Conservation (phyloP, 2,113 vertebrate species). For the Lepisosteus oculatus region DNA sequence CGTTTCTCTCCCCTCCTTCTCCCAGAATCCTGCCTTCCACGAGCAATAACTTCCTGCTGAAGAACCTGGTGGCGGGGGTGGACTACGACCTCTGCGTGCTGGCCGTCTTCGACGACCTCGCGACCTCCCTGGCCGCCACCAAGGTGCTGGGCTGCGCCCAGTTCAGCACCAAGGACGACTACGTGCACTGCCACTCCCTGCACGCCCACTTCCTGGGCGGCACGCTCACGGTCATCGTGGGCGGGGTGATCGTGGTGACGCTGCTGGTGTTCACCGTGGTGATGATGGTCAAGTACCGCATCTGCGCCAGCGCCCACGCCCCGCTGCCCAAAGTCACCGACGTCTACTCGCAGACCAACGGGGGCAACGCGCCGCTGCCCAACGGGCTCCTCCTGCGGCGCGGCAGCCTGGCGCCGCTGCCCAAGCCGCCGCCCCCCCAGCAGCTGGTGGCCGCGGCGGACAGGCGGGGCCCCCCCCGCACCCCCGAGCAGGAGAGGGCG, state of each 20-base stretch:
- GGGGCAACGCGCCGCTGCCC: constrained; percentile 64
- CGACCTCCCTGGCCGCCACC: constrained; percentile 77
- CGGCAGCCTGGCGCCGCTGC: constrained; percentile 38
- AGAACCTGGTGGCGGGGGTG: constrained; percentile 78
- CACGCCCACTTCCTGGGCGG: constrained; percentile 87
- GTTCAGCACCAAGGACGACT: constrained; percentile 81
- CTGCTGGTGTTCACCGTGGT: constrained; percentile 86
- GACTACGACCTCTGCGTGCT: constrained; percentile 86
- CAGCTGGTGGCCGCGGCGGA: constrained; percentile 39
- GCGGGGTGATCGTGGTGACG: constrained; percentile 82
- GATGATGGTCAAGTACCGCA: constrained; percentile 83
- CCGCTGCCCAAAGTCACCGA: constrained; percentile 67
- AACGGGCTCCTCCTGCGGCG: constrained; percentile 56
- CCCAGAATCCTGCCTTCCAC: constrained; percentile 79
- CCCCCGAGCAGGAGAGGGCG: constrained; percentile 50
- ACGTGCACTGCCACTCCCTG: constrained; percentile 80
- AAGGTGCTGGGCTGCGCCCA: constrained; percentile 80
- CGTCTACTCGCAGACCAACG: constrained; percentile 80
- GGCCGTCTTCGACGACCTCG: constrained; percentile 79
- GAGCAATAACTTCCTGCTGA: constrained; percentile 76
- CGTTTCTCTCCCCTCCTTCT: not conserved
- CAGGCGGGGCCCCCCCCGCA: constrained; percentile 40
- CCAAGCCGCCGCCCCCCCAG: constrained; percentile 41
- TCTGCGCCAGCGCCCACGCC: constrained; percentile 60
- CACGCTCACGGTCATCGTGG: constrained; percentile 83